phyloP scores from a whole-genome alignment of 2,113 vertebrate genomes.

The Ramphastos sulfuratus region DNA sequence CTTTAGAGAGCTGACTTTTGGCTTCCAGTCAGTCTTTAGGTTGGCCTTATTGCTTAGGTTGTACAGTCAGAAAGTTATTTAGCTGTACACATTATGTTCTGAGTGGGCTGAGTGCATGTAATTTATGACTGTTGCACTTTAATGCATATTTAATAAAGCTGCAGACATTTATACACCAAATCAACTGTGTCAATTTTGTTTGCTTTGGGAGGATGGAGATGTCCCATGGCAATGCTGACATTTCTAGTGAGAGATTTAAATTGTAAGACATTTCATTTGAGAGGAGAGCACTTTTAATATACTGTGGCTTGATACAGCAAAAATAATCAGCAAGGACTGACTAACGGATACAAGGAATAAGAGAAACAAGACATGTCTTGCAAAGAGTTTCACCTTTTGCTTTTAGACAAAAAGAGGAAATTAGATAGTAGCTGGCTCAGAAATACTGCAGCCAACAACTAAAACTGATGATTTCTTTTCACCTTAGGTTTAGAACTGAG shows the following conservation, averaged over 20 bases:
- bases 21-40: conserved; percentile 48
- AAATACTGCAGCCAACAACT: background rate
- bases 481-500: conserved; percentile 1
- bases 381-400: conserved; percentile 30
- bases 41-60: conserved; percentile 61
- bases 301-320: conserved; percentile 47
- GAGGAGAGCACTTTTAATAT: conserved; percentile 43
- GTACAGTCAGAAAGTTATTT: conserved; percentile 73
- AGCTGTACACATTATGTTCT: conserved; percentile 67
- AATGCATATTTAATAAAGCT: conserved; percentile 79
- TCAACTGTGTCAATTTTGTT: conserved; percentile 75
- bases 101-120: conserved; percentile 68
- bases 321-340: conserved; percentile 21
- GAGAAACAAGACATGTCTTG: background rate
- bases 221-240: conserved; percentile 57
- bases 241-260: conserved; percentile 56
- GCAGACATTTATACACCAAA: conserved; percentile 73
- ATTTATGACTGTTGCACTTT: conserved; percentile 75
- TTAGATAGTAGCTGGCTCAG: background rate
- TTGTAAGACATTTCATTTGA: conserved; percentile 67
- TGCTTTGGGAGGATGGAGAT: conserved; percentile 69
- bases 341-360: conserved; percentile 35
- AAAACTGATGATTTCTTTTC: conserved; percentile 25
- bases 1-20: conserved; percentile 8
- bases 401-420: conserved; percentile 40